Evolutionary conservation across 2,888 invertebrate species (phyloP), one percentile per base, ranked within the genome.

Genomic region (Epicampocera succincta): DNA sequence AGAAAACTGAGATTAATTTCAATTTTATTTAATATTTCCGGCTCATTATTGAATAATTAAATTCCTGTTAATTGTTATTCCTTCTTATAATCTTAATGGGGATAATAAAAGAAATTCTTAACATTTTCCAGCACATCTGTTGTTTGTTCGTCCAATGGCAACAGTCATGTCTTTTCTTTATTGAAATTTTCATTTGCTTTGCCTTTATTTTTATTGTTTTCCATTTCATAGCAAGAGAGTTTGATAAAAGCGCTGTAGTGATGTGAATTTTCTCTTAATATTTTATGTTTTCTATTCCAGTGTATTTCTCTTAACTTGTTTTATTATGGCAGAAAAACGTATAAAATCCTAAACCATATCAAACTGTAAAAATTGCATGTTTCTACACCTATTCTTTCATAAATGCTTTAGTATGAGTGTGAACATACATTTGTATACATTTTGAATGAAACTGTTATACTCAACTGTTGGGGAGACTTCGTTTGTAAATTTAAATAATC

Each of bases 1-100:
- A 73, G 76, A 61, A 77, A 76, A 73, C 77, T 68, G 50, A 72
- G 73, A 63, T 73, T 77, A 68, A 65, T 77, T 81, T 73, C 13
- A 66, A 60, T 56, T 76, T 75, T 68, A 76, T 76, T 68, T 19
- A 44, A 68, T 52, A 72, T 56, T 80, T 76, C 76, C 80, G 63
- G 33, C 42, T 74, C 17, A 42, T 66, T 76, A 66, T 72, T 19
- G 13, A 25, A n/a, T 42, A 63, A 69, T 58, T 71, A 75, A 66
- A 65, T 65, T 69, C 46, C 46, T 44, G 19, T 1, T 56, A 40
- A 58, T 54, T 54, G 54, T 25, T n/a, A 25, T 42, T 60, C 25
- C 42, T 21, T 33, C 33, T 25, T 42, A 8, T 58, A 58, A 12
- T 58, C 2, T 13, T 8, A 15, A 11, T 33, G 33, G 33, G 6